Percentiles rank a stretch among this genome's conserved stretches.
These are phyloP conservation scores for Streptopelia turtur DNA, from an alignment of 2,797 vertebrate species.

Conservation along the genomic window DNA sequence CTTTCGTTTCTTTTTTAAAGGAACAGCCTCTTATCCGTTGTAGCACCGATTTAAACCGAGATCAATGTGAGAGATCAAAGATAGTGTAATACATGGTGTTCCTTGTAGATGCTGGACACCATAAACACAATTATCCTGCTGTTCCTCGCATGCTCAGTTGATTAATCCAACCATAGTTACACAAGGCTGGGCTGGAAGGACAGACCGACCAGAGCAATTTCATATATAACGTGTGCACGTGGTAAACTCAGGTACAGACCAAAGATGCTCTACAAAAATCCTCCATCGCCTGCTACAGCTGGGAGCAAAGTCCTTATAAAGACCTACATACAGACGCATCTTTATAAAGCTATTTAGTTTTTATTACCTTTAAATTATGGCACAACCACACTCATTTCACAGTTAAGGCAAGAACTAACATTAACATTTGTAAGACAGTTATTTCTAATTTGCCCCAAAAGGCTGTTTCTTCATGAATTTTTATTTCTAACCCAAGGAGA, in stretches of 20 bases:
- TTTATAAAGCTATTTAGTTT: neutral
- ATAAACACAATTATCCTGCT: neutral
- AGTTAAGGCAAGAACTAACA: neutral
- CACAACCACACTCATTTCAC: neutral
- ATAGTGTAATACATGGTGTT: neutral
- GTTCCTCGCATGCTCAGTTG: neutral
- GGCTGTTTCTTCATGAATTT: neutral
- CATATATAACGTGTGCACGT: fast-evolving
- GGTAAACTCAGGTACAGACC: neutral
- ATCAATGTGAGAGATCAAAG: neutral
- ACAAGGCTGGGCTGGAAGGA: neutral
- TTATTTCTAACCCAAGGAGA: neutral
- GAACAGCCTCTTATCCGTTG: neutral
- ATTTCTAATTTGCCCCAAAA: neutral
- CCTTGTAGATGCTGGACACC: neutral
- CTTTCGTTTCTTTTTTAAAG: neutral
- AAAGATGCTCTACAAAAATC: neutral
- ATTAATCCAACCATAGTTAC: neutral
- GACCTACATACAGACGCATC: neutral
- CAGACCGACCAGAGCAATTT: fast-evolving
- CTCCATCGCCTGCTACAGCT: neutral
- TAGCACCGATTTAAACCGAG: neutral
- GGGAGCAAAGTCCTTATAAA: neutral
- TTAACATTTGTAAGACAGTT: neutral
- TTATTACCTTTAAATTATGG: neutral